phyloP scores from a whole-genome alignment of 2,888 invertebrate species.

The Trachelus iudaicus region DNA sequence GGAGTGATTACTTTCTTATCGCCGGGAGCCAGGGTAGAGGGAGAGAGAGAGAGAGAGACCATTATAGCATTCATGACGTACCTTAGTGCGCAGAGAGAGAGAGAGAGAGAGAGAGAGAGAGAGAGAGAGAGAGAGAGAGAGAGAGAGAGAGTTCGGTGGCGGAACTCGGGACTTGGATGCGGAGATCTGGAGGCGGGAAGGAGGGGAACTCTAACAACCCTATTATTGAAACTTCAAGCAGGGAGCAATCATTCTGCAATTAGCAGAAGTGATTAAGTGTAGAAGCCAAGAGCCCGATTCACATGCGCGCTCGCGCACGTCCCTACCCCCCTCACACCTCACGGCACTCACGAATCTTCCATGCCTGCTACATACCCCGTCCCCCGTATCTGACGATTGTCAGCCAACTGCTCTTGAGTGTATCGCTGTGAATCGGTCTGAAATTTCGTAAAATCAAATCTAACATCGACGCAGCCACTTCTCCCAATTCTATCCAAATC shows the following conservation, averaged over 20 bases:
- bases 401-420: neutral
- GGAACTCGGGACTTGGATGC: neutral
- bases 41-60: conserved; percentile 31
- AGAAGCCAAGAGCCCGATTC: conserved; percentile 26
- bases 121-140: conserved; percentile 17
- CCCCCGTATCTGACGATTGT: conserved; percentile 30
- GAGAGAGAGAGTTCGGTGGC: neutral
- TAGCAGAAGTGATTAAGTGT: conserved; percentile 61
- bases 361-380: conserved; percentile 32
- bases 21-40: conserved; percentile 31
- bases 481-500: no score
- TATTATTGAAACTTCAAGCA: conserved; percentile 61
- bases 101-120: neutral
- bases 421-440: no score
- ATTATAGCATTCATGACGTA: conserved; percentile 48
- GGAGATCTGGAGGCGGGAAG: conserved; percentile 5
- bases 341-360: neutral
- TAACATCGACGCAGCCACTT: no score
- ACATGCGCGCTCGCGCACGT: neutral
- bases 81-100: conserved; percentile 18
- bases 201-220: conserved; percentile 47
- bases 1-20: conserved; percentile 55
- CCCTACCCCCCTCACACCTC: neutral
- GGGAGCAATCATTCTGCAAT: conserved; percentile 59
- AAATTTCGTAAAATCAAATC: no score